phyloP scores from a whole-genome alignment of 2,113 vertebrate species.

The Connochaetes taurinus region DNA sequence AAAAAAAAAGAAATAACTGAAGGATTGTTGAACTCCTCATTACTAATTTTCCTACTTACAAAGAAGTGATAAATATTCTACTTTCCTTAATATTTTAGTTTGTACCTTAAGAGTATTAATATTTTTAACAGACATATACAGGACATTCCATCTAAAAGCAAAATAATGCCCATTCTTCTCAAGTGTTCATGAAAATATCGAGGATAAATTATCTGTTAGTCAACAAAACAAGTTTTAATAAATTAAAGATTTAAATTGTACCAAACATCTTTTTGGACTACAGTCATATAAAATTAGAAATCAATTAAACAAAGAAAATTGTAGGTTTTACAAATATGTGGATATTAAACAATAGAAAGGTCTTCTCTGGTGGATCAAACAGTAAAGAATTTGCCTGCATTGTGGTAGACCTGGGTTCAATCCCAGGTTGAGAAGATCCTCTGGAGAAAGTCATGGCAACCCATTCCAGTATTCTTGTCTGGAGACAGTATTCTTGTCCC shows the following conservation, averaged over 20 bases:
- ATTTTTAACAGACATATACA: not conserved
- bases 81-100: not conserved
- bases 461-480: not conserved
- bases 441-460: not conserved
- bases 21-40: not conserved
- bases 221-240: no score
- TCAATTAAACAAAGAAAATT: not conserved
- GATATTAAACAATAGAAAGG: not conserved
- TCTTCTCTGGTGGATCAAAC: not conserved
- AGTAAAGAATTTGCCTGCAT: not conserved
- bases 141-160: not conserved
- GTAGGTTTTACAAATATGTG: not conserved
- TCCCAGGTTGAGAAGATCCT: not conserved
- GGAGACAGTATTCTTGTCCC: not conserved
- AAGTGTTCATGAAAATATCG: not conserved
- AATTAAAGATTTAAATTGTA: no score
- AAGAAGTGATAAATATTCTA: not conserved
- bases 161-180: not conserved
- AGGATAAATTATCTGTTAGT: not conserved
- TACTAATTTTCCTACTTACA: not conserved
- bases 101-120: not conserved
- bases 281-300: no score
- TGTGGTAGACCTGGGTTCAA: rapidly evolving
- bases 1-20: not conserved
- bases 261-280: no score